These are phyloP conservation scores for Frankliniella intonsa DNA, from an alignment of 2,888 invertebrate species.

Conservation along the genomic window DNA sequence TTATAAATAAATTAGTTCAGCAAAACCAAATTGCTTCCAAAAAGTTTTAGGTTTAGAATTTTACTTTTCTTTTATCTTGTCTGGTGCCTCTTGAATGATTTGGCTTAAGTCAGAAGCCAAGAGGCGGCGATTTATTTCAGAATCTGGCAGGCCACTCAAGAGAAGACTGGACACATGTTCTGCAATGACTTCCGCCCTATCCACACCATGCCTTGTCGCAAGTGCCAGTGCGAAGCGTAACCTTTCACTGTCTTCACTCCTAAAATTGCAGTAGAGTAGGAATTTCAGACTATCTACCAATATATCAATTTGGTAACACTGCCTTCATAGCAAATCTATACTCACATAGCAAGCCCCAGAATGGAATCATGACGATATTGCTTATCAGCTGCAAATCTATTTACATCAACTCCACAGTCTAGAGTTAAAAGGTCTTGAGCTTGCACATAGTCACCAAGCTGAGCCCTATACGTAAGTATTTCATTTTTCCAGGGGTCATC, in stretches of 20 bases:
- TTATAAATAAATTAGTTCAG: constrained; percentile 20
- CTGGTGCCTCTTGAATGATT: constrained; percentile 34
- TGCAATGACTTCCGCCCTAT: constrained; percentile 46
- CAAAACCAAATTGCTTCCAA: constrained; percentile 30
- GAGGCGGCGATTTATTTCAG: constrained; percentile 33
- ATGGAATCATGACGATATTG: constrained; percentile 52
- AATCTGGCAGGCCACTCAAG: constrained; percentile 33
- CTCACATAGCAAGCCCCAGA: constrained; percentile 52
- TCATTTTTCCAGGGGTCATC: not conserved
- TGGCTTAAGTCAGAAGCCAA: constrained; percentile 36
- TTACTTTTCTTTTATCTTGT: constrained; percentile 36
- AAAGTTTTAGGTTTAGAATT: not conserved
- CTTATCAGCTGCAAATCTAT: constrained; percentile 48
- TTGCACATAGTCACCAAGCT: constrained; percentile 47
- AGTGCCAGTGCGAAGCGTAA: constrained; percentile 47
- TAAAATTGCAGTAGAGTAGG: constrained; percentile 36
- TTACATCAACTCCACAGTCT: constrained; percentile 49
- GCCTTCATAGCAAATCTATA: not conserved
- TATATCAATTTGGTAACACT: not conserved
- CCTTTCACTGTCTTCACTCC: constrained; percentile 47
- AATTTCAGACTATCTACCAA: constrained; percentile 15
- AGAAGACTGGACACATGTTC: constrained; percentile 39
- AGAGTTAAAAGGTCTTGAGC: constrained; percentile 46
- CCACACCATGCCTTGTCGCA: constrained; percentile 47
- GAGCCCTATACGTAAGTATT: constrained; percentile 38